These are phyloP conservation scores for Syngnathus rostellatus DNA, from an alignment of 2,797 vertebrate genomes.

Conservation along the genomic window DNA sequence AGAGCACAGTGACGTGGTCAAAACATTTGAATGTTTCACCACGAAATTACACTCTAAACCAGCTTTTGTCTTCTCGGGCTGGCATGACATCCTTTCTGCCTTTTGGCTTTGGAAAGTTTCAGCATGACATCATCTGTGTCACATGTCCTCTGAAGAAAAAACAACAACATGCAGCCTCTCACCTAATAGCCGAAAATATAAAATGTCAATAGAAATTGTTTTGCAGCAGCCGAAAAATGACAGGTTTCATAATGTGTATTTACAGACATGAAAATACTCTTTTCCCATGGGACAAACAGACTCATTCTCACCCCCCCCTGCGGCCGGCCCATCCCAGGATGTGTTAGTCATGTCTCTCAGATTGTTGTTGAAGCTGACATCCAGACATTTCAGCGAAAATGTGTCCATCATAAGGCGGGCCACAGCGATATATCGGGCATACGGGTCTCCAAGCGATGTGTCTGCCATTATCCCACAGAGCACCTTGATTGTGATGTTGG, in stretches of 20 bases:
- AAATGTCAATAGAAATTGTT: not conserved
- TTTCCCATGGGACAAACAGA: not conserved
- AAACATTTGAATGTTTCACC: not conserved
- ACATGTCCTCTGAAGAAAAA: not conserved
- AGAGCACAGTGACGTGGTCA: not conserved
- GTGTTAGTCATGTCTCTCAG: slow-evolving; percentile 57
- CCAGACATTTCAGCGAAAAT: slow-evolving; percentile 43
- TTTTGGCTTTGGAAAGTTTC: slow-evolving; percentile 13
- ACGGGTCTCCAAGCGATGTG: slow-evolving; percentile 45
- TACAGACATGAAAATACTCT: not conserved
- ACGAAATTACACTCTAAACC: not conserved
- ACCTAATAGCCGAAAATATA: not conserved
- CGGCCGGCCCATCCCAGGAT: slow-evolving; percentile 55
- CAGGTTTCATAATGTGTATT: not conserved
- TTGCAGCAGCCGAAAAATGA: not conserved
- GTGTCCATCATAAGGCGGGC: slow-evolving; percentile 44
- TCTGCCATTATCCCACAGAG: slow-evolving; percentile 60
- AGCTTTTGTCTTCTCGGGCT: not conserved
- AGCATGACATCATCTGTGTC: slow-evolving; percentile 9
- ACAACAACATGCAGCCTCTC: not conserved
- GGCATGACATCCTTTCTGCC: not conserved
- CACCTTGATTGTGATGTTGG: slow-evolving; percentile 65
- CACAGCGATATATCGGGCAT: slow-evolving; percentile 47
- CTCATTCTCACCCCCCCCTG: slow-evolving; percentile 54
- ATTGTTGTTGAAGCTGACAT: slow-evolving; percentile 48